Base-by-base conservation (phyloP, 1,140 invertebrate species). In the Wasmannia auropunctata region DNA sequence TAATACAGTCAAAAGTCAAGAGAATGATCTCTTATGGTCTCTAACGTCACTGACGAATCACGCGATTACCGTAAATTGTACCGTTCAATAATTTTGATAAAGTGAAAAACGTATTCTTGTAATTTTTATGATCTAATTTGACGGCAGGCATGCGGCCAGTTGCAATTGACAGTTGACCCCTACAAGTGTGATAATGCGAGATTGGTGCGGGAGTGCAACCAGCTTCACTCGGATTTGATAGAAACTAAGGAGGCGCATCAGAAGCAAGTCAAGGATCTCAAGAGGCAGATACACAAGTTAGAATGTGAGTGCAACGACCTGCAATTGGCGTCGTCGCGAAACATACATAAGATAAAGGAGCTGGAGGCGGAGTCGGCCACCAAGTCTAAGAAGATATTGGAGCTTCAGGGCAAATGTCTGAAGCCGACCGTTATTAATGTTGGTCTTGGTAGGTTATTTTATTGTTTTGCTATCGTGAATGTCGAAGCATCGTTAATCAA, bases 141-240 rank as follows among this genome's bases (percentile, higher is more conserved):
- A 85, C 14, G n/a, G 2, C 91, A 96, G 95, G 96, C 96, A 92
- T 95, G 95, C 69, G 96, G 96, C 92, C 93, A 95, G 58, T 92
- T 97, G 62, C 95, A 97, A 93, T 93, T 95, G 37, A 95, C 96
- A 88, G 94, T 96, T 69, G 96, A 97, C 93, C 97, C 97, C 2
- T 97, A 97, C 88, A 97, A 96, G 94, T 96, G 96, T 94, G 97
- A 97, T 91, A 97, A 97, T 95, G 96, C 95, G 49, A 97, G 96
- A 92, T 93, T 97, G 51, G 96, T 97, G 56, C 95, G 96, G 94
- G 97, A 97, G 94, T 97, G 96, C 91, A 98, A 97, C 94, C 96
- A 97, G 80, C 93, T 98, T 22, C 97, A 98, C 92, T 95, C 96
- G 87, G 96, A 97, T 91, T 93, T 97, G 40, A 95, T 97, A 67